phyloP scores from a whole-genome alignment of 2,888 invertebrate genomes.

The Tenthredo amoena region DNA sequence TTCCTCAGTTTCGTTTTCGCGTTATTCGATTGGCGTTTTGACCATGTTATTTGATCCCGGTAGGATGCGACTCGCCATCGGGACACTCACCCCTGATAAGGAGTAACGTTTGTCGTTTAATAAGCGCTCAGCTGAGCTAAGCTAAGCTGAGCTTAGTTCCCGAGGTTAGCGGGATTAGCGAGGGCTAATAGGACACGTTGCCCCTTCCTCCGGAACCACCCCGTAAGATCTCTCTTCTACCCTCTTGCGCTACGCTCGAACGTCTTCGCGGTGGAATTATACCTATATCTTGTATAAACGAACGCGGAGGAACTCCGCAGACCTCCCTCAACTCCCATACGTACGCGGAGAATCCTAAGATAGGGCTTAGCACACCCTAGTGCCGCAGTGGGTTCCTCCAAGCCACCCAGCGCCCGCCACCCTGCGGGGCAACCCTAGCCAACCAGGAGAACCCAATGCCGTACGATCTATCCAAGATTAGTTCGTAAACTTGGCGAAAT shows the following conservation, averaged over 20 bases:
- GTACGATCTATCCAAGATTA: slow-evolving; percentile 68
- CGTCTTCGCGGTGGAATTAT: slow-evolving; percentile 57
- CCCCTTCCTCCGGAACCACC: slow-evolving; percentile 44
- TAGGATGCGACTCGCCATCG: background rate
- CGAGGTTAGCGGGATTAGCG: slow-evolving; percentile 55
- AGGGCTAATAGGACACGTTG: slow-evolving; percentile 54
- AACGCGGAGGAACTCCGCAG: background rate
- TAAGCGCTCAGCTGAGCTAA: slow-evolving; percentile 59
- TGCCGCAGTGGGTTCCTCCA: slow-evolving; percentile 33
- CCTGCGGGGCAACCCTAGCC: slow-evolving; percentile 21
- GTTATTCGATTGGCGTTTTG: background rate
- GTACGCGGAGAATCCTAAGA: slow-evolving; percentile 54
- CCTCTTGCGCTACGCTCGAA: slow-evolving; percentile 43
- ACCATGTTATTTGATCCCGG: background rate
- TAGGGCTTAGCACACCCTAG: slow-evolving; percentile 52
- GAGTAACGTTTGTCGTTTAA: slow-evolving; percentile 61
- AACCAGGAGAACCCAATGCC: slow-evolving; percentile 32
- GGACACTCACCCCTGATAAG: slow-evolving; percentile 31
- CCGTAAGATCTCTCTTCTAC: slow-evolving; percentile 48
- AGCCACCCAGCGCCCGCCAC: slow-evolving; percentile 47
- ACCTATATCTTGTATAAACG: slow-evolving; percentile 54
- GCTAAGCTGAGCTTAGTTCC: slow-evolving; percentile 52
- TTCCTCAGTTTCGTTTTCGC: background rate
- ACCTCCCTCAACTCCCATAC: slow-evolving; percentile 41
- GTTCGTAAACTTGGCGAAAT: slow-evolving; percentile 71